Evolutionary conservation across 2,888 invertebrate genomes (phyloP).

Genomic region (Melanostoma mellinum): DNA sequence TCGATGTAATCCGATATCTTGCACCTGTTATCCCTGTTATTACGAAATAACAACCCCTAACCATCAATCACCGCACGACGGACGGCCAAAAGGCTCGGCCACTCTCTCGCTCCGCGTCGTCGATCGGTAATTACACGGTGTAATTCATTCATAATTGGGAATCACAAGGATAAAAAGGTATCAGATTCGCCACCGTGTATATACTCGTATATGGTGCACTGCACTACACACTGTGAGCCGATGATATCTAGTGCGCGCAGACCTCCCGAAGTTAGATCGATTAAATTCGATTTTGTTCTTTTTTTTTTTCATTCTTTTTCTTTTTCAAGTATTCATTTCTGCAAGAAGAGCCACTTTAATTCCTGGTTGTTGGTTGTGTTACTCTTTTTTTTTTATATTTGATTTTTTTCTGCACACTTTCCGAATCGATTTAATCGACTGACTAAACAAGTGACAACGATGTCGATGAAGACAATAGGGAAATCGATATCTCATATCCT

Average conservation of each 20-base stretch:
- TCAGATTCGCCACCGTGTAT: slow-evolving; percentile 39
- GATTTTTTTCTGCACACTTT: slow-evolving; percentile 58
- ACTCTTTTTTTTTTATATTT: not conserved
- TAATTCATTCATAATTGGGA: slow-evolving; percentile 72
- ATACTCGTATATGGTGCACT: not conserved
- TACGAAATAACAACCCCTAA: slow-evolving; percentile 67
- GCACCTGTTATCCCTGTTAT: slow-evolving; percentile 72
- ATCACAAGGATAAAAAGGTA: slow-evolving; percentile 67
- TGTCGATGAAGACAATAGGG: slow-evolving; percentile 71
- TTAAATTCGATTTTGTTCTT: slow-evolving; percentile 59
- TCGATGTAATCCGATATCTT: slow-evolving; percentile 64
- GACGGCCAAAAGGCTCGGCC: not conserved
- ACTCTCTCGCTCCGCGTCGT: not conserved
- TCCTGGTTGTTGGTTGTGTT: slow-evolving; percentile 17
- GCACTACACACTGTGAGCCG: not conserved
- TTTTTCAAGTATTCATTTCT: not conserved
- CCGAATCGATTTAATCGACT: slow-evolving; percentile 69
- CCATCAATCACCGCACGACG: slow-evolving; percentile 64
- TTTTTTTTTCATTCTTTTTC: not conserved
- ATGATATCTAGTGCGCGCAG: slow-evolving; percentile 41
- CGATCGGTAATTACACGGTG: slow-evolving; percentile 70
- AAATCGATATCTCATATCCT: slow-evolving; percentile 79
- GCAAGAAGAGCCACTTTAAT: slow-evolving; percentile 21
- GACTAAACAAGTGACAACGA: slow-evolving; percentile 72
- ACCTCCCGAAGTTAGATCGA: slow-evolving; percentile 71